Conservation (phyloP, 2,888 invertebrate species). For the Chrysomela aeneicollis region DNA sequence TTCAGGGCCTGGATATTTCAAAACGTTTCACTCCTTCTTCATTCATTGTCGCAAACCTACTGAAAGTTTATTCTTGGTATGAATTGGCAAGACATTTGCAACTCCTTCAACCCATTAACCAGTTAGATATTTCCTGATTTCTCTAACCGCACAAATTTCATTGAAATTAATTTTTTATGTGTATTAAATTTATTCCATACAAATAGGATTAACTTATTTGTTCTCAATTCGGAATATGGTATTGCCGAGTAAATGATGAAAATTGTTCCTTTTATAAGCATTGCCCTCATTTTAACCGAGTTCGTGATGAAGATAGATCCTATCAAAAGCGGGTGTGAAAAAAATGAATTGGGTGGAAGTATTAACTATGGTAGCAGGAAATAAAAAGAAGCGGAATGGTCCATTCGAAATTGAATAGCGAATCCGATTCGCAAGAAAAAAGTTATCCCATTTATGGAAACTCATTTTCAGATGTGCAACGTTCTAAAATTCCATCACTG, state of each 20-base stretch:
- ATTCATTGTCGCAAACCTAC: slow-evolving; percentile 7
- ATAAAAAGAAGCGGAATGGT: not conserved
- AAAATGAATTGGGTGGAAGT: not conserved
- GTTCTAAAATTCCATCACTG: not conserved
- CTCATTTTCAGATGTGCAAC: not conserved
- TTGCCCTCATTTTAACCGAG: too few relatives aligned
- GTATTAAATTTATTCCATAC: too few relatives aligned
- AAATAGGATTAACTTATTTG: too few relatives aligned
- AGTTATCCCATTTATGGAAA: not conserved
- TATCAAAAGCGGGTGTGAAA: too few relatives aligned
- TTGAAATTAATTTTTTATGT: too few relatives aligned
- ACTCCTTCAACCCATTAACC: too few relatives aligned
- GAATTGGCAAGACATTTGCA: not conserved
- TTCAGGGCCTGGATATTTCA: slow-evolving; percentile 4
- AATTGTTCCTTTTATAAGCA: too few relatives aligned
- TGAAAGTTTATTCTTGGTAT: not conserved
- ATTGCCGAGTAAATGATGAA: too few relatives aligned
- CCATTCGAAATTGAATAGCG: not conserved
- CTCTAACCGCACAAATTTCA: too few relatives aligned
- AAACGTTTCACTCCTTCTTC: slow-evolving; percentile 5
- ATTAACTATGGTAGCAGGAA: not conserved
- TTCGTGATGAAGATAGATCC: too few relatives aligned
- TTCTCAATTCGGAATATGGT: too few relatives aligned
- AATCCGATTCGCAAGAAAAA: not conserved
- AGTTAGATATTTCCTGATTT: too few relatives aligned